phyloP scores from a whole-genome alignment of 2,888 invertebrate species.

The Vesta saturnalis region DNA sequence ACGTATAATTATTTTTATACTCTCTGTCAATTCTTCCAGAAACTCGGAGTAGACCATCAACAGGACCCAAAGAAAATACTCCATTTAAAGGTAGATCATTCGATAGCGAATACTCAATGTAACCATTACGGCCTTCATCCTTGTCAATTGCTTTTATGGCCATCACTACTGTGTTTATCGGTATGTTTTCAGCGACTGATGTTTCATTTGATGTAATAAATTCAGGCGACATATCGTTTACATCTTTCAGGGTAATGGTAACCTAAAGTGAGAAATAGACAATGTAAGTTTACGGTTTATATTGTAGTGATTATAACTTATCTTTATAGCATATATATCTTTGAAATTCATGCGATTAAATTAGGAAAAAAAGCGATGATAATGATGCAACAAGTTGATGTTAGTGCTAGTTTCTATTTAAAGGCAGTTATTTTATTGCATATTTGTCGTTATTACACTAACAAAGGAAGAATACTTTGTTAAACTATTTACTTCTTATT shows the following conservation, averaged over 20 bases:
- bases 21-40: conserved; percentile 89
- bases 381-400: conserved; percentile 13
- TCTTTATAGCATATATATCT: not conserved
- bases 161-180: conserved; percentile 87
- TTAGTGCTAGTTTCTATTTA: conserved; percentile 16
- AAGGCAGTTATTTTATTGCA: conserved; percentile 17
- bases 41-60: conserved; percentile 87
- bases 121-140: conserved; percentile 90
- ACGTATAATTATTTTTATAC: conserved; percentile 75
- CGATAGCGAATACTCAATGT: conserved; percentile 84
- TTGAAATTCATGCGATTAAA: not conserved
- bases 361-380: conserved; percentile 25
- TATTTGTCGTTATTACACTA: conserved; percentile 14
- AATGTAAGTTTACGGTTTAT: conserved; percentile 30
- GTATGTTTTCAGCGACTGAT: conserved; percentile 84
- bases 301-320: conserved; percentile 14
- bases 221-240: conserved; percentile 91
- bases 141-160: conserved; percentile 89
- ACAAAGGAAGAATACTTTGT: not conserved
- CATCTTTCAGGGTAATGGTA: conserved; percentile 85
- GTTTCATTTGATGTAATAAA: conserved; percentile 85
- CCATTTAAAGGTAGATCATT: conserved; percentile 72
- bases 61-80: conserved; percentile 84
- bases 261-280: conserved; percentile 68
- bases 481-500: no score